Evolutionary conservation across 2,797 vertebrate species (phyloP).

Genomic region (Ceryle rudis): DNA sequence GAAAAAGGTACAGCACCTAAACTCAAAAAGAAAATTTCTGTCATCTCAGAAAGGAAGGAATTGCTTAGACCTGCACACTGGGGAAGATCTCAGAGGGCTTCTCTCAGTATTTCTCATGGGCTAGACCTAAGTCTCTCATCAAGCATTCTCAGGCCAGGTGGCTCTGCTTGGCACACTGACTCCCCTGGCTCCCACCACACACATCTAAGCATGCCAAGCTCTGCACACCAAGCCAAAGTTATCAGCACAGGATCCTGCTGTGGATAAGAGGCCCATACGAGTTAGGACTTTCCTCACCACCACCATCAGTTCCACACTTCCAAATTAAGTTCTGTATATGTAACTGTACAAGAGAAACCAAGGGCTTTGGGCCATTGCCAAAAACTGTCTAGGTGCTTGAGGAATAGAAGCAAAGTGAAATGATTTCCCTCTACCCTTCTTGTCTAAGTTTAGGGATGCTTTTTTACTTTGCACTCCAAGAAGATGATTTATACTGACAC

Average conservation of each 20-base stretch:
- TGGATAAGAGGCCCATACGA: fast-evolving
- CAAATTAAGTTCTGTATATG: not conserved
- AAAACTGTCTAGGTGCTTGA: not conserved
- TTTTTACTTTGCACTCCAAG: not conserved
- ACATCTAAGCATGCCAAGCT: fast-evolving
- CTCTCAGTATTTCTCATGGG: not conserved
- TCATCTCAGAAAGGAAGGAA: not conserved
- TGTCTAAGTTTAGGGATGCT: not conserved
- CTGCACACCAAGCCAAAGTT: not conserved
- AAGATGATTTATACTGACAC: not conserved
- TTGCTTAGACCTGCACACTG: not conserved
- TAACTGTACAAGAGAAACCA: not conserved
- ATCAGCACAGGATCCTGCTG: not conserved
- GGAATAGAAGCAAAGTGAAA: not conserved
- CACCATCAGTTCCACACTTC: not conserved
- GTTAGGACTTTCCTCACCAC: not conserved
- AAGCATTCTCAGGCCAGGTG: not conserved
- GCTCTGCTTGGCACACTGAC: not conserved
- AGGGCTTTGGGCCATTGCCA: not conserved
- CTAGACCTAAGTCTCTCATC: not conserved
- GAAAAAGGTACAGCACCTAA: not conserved
- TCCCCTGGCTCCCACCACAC: not conserved
- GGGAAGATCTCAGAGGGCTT: not conserved
- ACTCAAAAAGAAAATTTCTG: not conserved
- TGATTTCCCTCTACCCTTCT: not conserved